phyloP scores from a whole-genome alignment of 2,888 invertebrate genomes.

The Acleris laterana region DNA sequence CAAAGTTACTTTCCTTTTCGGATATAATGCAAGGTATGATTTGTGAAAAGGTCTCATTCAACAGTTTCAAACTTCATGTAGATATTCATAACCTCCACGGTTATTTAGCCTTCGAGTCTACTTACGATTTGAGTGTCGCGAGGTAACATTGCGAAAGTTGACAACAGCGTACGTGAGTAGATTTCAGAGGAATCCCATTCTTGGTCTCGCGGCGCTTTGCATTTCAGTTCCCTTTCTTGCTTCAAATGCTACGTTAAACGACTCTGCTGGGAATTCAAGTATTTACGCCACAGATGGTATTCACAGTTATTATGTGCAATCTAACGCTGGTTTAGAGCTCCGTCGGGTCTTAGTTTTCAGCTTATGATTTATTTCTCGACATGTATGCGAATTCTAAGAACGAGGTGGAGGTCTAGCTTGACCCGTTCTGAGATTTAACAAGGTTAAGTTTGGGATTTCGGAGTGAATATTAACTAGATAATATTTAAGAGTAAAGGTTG shows the following conservation, averaged over 20 bases:
- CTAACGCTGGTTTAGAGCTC: conserved; percentile 29
- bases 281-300: conserved; percentile 32
- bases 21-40: conserved; percentile 34
- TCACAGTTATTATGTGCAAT: conserved; percentile 29
- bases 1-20: conserved; percentile 32
- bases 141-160: conserved; percentile 82
- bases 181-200: conserved; percentile 67
- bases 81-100: conserved; percentile 54
- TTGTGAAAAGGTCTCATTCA: conserved; percentile 25
- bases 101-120: conserved; percentile 74
- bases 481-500: not conserved
- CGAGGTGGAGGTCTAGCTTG: not conserved
- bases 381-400: conserved; percentile 10
- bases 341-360: conserved; percentile 26
- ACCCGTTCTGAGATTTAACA: conserved; percentile 17
- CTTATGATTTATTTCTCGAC: conserved; percentile 29
- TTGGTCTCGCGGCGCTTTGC: conserved; percentile 61
- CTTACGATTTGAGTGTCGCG: conserved; percentile 72
- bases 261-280: conserved; percentile 42
- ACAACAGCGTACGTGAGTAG: conserved; percentile 76
- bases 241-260: conserved; percentile 50
- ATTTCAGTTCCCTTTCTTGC: conserved; percentile 66
- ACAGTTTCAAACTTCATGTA: conserved; percentile 49
- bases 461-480: not conserved
- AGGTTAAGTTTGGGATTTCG: not conserved